A percentile compares a stretch with the other conserved stretches of the same genome.
Conservation (phyloP, 2,888 invertebrate species). For the Dasypogon diadema region DNA sequence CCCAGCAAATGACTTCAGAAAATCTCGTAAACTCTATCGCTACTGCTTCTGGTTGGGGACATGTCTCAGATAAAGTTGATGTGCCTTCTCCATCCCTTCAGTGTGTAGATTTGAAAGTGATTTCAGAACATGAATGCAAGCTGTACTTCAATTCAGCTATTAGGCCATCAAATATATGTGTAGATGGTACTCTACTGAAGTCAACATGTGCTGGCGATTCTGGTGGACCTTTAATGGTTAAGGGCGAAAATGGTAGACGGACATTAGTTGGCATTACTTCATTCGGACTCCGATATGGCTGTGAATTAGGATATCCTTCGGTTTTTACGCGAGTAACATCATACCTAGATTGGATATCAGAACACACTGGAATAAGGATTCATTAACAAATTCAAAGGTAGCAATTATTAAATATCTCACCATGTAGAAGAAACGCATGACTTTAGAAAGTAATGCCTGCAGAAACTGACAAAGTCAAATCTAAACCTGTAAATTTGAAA, state of each 20-base stretch:
- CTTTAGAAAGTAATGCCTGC: no score
- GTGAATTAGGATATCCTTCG: constrained; percentile 74
- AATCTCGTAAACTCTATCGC: not conserved
- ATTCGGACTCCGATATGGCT: constrained; percentile 76
- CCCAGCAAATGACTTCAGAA: not conserved
- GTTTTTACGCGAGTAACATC: constrained; percentile 76
- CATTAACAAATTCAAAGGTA: no score
- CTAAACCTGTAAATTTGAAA: no score
- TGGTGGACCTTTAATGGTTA: constrained; percentile 80
- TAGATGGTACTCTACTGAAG: constrained; percentile 72
- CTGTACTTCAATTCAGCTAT: not conserved
- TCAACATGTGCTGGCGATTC: constrained; percentile 73
- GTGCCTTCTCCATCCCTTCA: not conserved
- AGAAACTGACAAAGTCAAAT: no score
- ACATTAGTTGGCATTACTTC: constrained; percentile 76
- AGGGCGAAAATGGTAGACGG: constrained; percentile 63
- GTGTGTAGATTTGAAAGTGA: not conserved
- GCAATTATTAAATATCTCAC: no score
- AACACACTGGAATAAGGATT: not conserved
- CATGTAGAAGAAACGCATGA: no score
- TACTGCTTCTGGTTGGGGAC: constrained; percentile 16
- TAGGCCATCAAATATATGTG: constrained; percentile 72
- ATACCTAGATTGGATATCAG: constrained; percentile 75
- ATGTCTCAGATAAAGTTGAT: not conserved
- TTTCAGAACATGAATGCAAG: not conserved